A percentile compares a stretch with the other conserved stretches of the same genome.
Conservation (phyloP, 2,888 invertebrate species). For the Cerastoderma edule region DNA sequence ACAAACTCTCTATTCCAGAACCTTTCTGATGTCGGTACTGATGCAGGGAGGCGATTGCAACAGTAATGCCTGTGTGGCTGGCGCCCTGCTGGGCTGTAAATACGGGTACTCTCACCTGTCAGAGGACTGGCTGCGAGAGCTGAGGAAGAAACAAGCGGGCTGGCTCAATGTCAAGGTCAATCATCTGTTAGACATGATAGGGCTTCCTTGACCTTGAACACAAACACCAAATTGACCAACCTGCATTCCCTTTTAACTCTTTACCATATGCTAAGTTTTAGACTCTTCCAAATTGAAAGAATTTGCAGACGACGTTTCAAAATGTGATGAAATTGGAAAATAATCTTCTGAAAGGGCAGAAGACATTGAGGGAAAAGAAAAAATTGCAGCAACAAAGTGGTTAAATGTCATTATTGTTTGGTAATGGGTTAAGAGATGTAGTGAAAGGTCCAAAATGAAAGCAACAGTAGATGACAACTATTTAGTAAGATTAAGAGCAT, state of each 20-base stretch:
- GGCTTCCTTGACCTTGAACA: constrained; percentile 76
- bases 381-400: too few species aligned
- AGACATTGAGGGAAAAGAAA: background rate
- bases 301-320: background rate
- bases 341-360: background rate
- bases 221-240: background rate
- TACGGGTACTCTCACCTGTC: constrained; percentile 81
- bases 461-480: too few species aligned
- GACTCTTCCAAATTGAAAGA: background rate
- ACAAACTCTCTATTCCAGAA: constrained; percentile 65
- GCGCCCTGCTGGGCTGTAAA: constrained; percentile 81
- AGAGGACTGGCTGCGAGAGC: constrained; percentile 75
- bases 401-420: background rate
- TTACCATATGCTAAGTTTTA: background rate
- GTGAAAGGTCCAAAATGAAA: too few species aligned
- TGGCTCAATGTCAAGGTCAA: constrained; percentile 82
- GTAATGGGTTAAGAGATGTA: too few species aligned
- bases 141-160: constrained; percentile 74
- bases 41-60: constrained; percentile 82
- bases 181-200: constrained; percentile 83
- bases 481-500: too few species aligned
- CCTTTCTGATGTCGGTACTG: constrained; percentile 74
- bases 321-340: too few species aligned
- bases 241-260: background rate
- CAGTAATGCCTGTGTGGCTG: constrained; percentile 81